Percentiles rank a stretch among this genome's conserved stretches.
phyloP scores from a whole-genome alignment of 2,888 invertebrate genomes.

The Lamellibrachia columna region DNA sequence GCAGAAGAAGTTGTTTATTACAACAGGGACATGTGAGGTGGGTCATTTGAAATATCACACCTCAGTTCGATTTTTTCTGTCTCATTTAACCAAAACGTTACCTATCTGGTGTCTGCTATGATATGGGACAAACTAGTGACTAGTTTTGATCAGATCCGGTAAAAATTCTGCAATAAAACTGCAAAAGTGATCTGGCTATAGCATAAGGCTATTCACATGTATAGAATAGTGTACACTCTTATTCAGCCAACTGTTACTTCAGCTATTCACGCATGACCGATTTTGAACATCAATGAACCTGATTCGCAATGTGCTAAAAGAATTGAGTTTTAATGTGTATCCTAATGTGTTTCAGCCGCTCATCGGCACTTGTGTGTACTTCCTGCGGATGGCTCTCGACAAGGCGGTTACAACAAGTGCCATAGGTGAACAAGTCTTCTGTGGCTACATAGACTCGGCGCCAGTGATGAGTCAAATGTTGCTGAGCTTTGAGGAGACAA shows the following conservation, averaged over 20 bases:
- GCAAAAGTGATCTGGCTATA: no score
- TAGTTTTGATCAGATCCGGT: no score
- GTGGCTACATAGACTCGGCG: slow-evolving; percentile 68
- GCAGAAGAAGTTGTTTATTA: slow-evolving; percentile 61
- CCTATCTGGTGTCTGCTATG: no score
- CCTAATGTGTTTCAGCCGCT: slow-evolving; percentile 22
- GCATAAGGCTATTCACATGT: no score
- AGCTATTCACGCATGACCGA: no score
- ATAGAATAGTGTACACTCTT: no score
- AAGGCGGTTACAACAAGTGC: slow-evolving; percentile 60
- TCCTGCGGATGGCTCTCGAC: slow-evolving; percentile 55
- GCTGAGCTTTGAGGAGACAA: slow-evolving; percentile 85
- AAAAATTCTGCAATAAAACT: no score
- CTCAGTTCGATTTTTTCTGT: background rate
- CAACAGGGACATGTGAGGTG: slow-evolving; percentile 61
- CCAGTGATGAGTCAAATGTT: slow-evolving; percentile 73
- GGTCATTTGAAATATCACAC: background rate
- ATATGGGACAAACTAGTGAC: no score
- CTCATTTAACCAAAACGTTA: no score
- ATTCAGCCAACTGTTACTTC: no score
- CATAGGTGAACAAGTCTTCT: slow-evolving; percentile 63
- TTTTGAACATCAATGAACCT: no score
- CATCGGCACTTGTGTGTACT: slow-evolving; percentile 61
- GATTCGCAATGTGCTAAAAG: no score
- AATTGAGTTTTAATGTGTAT: background rate